phyloP scores from a whole-genome alignment of 2,113 vertebrate genomes.

The Natator depressus region DNA sequence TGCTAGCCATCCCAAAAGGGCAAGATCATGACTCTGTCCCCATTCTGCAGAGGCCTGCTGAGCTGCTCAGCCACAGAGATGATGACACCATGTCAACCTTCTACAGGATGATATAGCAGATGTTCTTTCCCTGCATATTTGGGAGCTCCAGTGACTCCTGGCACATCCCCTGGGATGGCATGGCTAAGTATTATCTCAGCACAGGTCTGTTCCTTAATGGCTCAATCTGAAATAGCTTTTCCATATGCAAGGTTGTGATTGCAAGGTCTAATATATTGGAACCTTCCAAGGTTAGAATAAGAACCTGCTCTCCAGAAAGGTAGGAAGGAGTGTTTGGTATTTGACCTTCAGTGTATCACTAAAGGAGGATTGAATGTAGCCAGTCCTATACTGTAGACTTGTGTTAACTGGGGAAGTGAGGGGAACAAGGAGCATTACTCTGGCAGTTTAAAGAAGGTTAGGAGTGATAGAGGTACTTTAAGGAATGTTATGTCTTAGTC shows the following conservation, averaged over 20 bases:
- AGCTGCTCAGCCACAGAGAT: background rate
- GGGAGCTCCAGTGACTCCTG: background rate
- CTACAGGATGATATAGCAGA: background rate
- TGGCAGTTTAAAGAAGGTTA: background rate
- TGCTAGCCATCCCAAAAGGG: background rate
- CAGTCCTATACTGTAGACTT: background rate
- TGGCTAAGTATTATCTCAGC: background rate
- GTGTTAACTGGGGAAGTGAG: background rate
- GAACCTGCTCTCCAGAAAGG: background rate
- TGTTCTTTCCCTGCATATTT: background rate
- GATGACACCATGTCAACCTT: background rate
- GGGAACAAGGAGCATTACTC: background rate
- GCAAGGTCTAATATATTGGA: background rate
- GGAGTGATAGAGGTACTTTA: background rate
- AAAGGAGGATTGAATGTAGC: background rate
- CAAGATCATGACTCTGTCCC: background rate
- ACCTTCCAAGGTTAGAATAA: background rate
- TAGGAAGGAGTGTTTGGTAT: background rate
- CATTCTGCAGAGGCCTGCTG: background rate
- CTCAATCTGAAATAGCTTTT: background rate
- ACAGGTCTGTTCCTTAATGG: background rate
- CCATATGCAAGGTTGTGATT: background rate
- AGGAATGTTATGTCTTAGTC: background rate
- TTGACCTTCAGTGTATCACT: background rate
- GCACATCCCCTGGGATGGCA: background rate